These are phyloP conservation scores for Gadus chalcogrammus DNA, from an alignment of 2,113 vertebrate genomes.

Conservation along the genomic window DNA sequence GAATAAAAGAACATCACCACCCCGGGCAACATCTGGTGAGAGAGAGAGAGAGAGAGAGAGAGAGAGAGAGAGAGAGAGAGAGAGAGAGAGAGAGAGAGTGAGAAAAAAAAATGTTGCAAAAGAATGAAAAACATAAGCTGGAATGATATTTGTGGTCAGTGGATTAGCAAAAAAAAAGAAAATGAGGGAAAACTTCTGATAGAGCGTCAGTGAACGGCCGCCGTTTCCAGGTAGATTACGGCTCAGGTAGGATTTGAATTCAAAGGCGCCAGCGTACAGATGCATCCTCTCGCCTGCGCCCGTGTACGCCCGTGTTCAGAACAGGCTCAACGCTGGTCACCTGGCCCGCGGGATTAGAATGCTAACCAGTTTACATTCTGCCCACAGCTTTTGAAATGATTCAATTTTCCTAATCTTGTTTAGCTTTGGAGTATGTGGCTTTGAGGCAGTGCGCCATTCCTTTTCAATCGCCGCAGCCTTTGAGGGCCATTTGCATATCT, in stretches of 20 bases:
- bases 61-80: background rate
- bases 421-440: conserved; percentile 78
- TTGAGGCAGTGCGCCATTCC: conserved; percentile 74
- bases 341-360: conserved; percentile 73
- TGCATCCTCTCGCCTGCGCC: conserved; percentile 37
- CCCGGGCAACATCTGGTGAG: conserved; percentile 51
- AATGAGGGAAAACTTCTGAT: background rate
- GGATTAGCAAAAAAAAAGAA: conserved; percentile 42
- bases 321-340: conserved; percentile 66
- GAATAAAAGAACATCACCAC: conserved; percentile 15
- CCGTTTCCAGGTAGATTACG: conserved; percentile 42
- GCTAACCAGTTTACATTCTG: conserved; percentile 78
- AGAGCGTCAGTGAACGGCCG: conserved; percentile 17
- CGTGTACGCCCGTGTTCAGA: conserved; percentile 59
- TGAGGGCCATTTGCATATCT: conserved; percentile 78
- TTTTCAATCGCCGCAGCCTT: conserved; percentile 74
- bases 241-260: conserved; percentile 51
- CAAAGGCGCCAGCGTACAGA: conserved; percentile 40
- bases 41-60: conserved; percentile 12
- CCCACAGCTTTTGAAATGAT: conserved; percentile 78
- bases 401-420: conserved; percentile 84
- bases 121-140: conserved; percentile 43
- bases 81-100: too few species aligned
- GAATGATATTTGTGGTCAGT: conserved; percentile 42
- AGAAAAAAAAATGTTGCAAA: background rate